A percentile compares a stretch with the other conserved stretches of the same genome.
Conservation (phyloP, 2,888 invertebrate genomes). For the Drosophila picticornis region DNA sequence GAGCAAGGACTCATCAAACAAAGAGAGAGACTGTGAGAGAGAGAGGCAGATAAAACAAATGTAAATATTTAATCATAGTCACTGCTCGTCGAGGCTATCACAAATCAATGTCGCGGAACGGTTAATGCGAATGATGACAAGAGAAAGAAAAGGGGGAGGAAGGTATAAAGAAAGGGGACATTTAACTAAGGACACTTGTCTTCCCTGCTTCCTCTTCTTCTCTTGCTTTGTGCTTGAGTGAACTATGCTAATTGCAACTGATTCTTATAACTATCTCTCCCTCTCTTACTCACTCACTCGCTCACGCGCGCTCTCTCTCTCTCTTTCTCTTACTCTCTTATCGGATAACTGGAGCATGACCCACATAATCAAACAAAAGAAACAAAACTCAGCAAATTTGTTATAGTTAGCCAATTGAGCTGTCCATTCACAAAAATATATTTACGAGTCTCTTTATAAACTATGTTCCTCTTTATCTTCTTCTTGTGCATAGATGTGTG, state of each 20-base stretch:
- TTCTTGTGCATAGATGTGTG: not conserved
- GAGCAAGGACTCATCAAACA: conserved; percentile 45
- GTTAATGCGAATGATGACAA: not conserved
- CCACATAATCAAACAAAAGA: conserved; percentile 60
- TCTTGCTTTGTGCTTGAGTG: conserved; percentile 13
- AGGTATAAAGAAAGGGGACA: not conserved
- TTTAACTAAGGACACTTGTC: conserved; percentile 35
- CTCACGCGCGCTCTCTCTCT: not conserved
- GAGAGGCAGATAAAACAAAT: conserved; percentile 17
- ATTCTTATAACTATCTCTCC: conserved; percentile 8
- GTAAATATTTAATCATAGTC: conserved; percentile 30
- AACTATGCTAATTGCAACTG: conserved; percentile 54
- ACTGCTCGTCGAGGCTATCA: conserved; percentile 9
- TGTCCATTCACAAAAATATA: conserved; percentile 8
- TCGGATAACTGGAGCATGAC: conserved; percentile 69
- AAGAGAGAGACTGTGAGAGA: conserved; percentile 5
- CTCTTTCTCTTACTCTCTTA: not conserved
- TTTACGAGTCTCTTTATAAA: not conserved
- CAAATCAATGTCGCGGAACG: conserved; percentile 27
- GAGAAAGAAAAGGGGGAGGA: not conserved
- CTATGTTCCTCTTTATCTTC: not conserved
- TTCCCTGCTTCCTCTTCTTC: conserved; percentile 6
- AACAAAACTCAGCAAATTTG: conserved; percentile 15
- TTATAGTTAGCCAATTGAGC: conserved; percentile 15
- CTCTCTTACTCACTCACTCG: not conserved